Conservation (phyloP, 2,113 vertebrate genomes). For the Vulpes vulpes region DNA sequence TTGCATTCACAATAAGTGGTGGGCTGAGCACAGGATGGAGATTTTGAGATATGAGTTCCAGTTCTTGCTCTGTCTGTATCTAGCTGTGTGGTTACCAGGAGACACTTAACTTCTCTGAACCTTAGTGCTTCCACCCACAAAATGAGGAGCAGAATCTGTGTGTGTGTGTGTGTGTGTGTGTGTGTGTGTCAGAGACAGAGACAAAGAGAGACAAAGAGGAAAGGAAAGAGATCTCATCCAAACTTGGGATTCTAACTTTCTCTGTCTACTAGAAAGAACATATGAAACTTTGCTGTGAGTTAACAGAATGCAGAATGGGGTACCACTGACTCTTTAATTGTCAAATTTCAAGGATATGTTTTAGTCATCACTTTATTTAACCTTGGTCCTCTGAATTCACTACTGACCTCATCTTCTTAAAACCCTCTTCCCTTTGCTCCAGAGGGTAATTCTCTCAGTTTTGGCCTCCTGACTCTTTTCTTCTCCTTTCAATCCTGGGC, state of each 20-base stretch:
- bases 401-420: neutral
- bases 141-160: neutral
- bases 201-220: neutral
- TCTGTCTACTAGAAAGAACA: neutral
- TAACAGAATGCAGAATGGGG: neutral
- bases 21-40: neutral
- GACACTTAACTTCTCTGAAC: constrained; percentile 49
- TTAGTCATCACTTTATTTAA: constrained; percentile 5
- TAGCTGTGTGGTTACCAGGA: constrained; percentile 32
- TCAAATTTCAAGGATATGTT: constrained; percentile 6
- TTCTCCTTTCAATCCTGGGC: constrained; percentile 28
- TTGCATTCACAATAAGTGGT: constrained; percentile 47
- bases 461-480: neutral
- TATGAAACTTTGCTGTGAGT: neutral
- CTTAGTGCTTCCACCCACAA: neutral
- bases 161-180: neutral
- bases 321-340: neutral
- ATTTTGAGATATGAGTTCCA: constrained; percentile 58
- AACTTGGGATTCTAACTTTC: neutral
- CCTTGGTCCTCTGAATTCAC: neutral
- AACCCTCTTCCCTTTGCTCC: neutral
- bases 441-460: neutral
- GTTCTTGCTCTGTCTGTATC: neutral
- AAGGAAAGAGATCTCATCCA: neutral
- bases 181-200: neutral